These are phyloP conservation scores for Petrosia ficiformis DNA, from an alignment of 37 sponge, comb jelly and placozoan genomes.

Conservation along the genomic window DNA sequence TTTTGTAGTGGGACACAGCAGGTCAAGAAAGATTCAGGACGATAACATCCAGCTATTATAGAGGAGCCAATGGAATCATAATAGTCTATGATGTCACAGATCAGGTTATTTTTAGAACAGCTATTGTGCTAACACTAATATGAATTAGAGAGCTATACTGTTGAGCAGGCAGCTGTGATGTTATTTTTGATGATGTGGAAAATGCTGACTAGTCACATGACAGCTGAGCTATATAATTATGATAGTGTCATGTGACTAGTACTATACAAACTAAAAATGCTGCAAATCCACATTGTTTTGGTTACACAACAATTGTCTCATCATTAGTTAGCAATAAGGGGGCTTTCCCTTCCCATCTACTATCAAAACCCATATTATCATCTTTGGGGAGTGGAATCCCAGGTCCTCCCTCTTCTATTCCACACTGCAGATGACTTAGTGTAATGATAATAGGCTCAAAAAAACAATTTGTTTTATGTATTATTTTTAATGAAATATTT, in stretches of 20 bases:
- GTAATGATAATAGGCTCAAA: too few species aligned
- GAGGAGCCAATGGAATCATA: slow-evolving; percentile 97
- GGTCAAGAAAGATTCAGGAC: slow-evolving; percentile 98
- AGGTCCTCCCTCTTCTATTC: too few species aligned
- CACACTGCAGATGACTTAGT: too few species aligned
- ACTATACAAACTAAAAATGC: not conserved
- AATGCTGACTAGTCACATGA: not conserved
- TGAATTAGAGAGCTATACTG: too few species aligned
- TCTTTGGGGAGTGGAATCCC: too few species aligned
- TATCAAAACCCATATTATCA: too few species aligned
- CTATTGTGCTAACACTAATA: not conserved
- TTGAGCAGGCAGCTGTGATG: too few species aligned
- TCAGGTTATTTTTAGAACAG: slow-evolving; percentile 57
- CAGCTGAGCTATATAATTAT: not conserved
- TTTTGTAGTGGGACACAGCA: slow-evolving; percentile 95
- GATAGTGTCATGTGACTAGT: not conserved
- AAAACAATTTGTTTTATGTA: too few species aligned
- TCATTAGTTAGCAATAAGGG: too few species aligned
- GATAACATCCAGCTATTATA: slow-evolving; percentile 95
- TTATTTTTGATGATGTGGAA: too few species aligned
- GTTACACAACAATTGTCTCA: not conserved
- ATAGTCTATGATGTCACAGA: slow-evolving; percentile 99
- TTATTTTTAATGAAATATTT: too few species aligned
- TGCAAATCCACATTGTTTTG: not conserved
- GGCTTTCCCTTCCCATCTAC: too few species aligned